Evolutionary conservation across 2,113 vertebrate genomes (phyloP), one percentile per base, ranked within the genome.

Genomic region (Varanus komodoensis): DNA sequence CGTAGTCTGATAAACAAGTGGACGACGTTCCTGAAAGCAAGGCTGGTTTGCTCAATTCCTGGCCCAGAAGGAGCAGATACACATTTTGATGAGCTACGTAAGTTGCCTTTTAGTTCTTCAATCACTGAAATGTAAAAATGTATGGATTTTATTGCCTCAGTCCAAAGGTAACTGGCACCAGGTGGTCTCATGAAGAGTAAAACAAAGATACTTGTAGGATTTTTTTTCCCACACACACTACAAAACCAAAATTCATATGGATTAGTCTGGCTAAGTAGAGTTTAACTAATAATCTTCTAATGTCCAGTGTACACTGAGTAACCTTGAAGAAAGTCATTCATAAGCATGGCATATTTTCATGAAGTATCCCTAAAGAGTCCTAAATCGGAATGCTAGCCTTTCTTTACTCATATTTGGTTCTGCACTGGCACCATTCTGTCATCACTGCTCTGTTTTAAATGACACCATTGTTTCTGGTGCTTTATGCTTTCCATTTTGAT

Each of bases 1-100:
- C 98, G 99, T 86, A 99, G 99, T 95, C 96, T 99, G 80, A 99
- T 99, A 96, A 99, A 99, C 97, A 99, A 99, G 89, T 99, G 99
- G 99, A 99, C 99, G 4, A 99, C 99, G 50, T 99, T 99, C 94
- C 98, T 99, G 85, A 99, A 99, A 96, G 98, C 99, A 88, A 97
- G 99, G 78, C 96, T 99, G 68, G 97, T 99, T 93, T 99, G 99
- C 82, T 99, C 99, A 0, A 98, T 99, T 92, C 98, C 99, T 7
- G 99, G 99, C 89, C 97, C 97, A 29, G 98, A 99, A 50, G 99
- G 99, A 34, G 97, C 99, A 71, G 98, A 99, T 92, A 99, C 99
- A 34, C 97, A 99, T 96, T 99, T 99, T 86, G 98, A 99, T 96
- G 98, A 99, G 93, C 98, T 99, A 11, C 99, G 99, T 99, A 97